A percentile compares a stretch with the other conserved stretches of the same genome.
Conservation (phyloP, 2,888 invertebrate species). For the Cerastoderma edule region DNA sequence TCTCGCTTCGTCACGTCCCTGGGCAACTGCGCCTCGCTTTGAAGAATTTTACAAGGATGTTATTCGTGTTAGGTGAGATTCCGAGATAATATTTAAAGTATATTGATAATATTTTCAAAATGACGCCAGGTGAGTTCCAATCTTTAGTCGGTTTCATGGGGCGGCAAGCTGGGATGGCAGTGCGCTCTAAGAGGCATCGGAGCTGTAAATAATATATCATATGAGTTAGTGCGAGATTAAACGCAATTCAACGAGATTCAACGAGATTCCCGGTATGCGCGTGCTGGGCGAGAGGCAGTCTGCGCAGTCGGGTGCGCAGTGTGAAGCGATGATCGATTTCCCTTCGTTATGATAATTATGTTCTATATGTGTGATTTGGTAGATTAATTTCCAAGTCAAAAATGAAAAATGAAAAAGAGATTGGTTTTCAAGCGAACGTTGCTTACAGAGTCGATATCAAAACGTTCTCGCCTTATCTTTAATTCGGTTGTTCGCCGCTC, state of each 20-base stretch:
- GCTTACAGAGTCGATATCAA: too few species aligned
- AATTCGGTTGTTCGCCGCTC: constrained; percentile 1
- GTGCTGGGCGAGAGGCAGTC: constrained; percentile 57
- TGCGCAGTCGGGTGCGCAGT: constrained; percentile 54
- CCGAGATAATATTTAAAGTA: constrained; percentile 30
- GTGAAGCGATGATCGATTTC: constrained; percentile 20
- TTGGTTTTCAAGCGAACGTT: too few species aligned
- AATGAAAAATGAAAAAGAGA: too few species aligned
- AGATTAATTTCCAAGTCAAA: too few species aligned
- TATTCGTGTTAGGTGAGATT: constrained; percentile 28
- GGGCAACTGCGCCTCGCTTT: constrained; percentile 14
- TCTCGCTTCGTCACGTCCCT: neutral
- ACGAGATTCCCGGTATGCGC: constrained; percentile 58
- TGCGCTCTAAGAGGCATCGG: constrained; percentile 46
- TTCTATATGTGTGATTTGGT: constrained; percentile 1
- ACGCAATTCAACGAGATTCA: too few species aligned
- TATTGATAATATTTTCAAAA: constrained; percentile 53
- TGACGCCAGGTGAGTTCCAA: constrained; percentile 52
- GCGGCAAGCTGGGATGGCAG: constrained; percentile 48
- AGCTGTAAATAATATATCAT: constrained; percentile 60
- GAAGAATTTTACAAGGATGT: constrained; percentile 1
- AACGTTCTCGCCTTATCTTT: neutral
- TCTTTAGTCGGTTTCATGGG: constrained; percentile 49
- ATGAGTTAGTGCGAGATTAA: constrained; percentile 61
- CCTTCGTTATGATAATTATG: constrained; percentile 19